phyloP scores from a whole-genome alignment of 2,113 vertebrate species.

The Alethe castanea region DNA sequence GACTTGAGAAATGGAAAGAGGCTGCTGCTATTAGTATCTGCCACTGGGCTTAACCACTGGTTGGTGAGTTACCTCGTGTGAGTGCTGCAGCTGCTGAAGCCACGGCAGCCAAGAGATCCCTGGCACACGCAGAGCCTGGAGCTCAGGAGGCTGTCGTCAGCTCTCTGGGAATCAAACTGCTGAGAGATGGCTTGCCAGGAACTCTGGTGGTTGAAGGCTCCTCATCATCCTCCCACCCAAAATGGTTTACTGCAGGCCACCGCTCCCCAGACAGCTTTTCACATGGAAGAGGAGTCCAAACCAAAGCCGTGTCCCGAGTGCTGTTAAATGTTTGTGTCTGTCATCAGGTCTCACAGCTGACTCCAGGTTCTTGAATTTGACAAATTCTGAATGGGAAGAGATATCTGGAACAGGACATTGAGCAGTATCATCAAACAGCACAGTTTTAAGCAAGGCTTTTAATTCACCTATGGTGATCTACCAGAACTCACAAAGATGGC shows the following conservation, averaged over 20 bases:
- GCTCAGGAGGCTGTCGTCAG: neutral
- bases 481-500: neutral
- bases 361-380: neutral
- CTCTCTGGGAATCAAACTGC: neutral
- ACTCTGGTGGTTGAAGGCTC: neutral
- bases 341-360: neutral
- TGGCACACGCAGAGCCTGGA: neutral
- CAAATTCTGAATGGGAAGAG: neutral
- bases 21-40: constrained; percentile 76
- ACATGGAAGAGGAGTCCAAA: neutral
- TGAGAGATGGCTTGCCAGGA: neutral
- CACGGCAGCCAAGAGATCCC: neutral
- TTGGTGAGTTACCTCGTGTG: neutral
- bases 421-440: neutral
- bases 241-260: neutral
- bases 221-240: neutral
- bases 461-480: neutral
- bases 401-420: fast-evolving
- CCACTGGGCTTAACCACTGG: constrained; percentile 40
- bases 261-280: neutral
- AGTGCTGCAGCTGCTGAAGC: neutral
- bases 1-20: constrained; percentile 75
- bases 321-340: neutral
- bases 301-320: neutral
- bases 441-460: neutral